phyloP scores from a whole-genome alignment of 2,113 vertebrate genomes.

The Sceloporus tristichus region DNA sequence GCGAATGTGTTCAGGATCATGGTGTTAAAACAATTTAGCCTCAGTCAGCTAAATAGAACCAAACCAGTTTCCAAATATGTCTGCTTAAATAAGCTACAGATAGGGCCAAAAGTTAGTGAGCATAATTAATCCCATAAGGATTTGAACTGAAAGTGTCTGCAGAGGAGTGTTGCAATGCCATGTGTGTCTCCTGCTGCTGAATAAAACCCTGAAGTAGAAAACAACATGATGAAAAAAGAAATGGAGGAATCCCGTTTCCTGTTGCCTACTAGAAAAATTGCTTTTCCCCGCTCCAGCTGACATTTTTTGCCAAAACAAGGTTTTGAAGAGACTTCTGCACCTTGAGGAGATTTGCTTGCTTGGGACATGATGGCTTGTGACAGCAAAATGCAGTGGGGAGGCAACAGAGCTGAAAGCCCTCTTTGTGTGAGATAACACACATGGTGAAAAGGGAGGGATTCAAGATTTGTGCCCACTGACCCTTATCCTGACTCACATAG shows the following conservation, averaged over 20 bases:
- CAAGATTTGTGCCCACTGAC: too few relatives aligned
- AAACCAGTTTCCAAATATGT: slow-evolving; percentile 8
- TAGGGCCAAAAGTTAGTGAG: slow-evolving; percentile 12
- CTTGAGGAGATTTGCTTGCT: neutral
- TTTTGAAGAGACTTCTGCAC: neutral
- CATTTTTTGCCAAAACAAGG: neutral
- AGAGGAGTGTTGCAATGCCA: neutral
- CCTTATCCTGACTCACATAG: too few relatives aligned
- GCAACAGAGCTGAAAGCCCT: too few relatives aligned
- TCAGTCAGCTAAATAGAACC: neutral
- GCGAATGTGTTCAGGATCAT: neutral
- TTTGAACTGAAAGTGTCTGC: slow-evolving; percentile 1
- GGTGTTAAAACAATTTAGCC: neutral
- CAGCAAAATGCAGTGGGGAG: too few relatives aligned
- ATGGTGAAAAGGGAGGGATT: too few relatives aligned
- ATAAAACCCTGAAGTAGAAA: slow-evolving; percentile 4
- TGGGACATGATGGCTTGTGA: neutral
- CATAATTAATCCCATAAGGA: slow-evolving; percentile 12
- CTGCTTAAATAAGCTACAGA: slow-evolving; percentile 6
- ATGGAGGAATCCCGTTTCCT: slow-evolving; percentile 1
- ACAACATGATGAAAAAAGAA: slow-evolving; percentile 5
- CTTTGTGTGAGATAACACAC: too few relatives aligned
- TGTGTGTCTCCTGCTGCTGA: slow-evolving; percentile 1
- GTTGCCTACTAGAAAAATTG: neutral
- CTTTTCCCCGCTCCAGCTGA: neutral